Percentiles rank a stretch among this genome's conserved stretches.
phyloP scores from a whole-genome alignment of 2,113 vertebrate species.

The Paratilapia polleni region DNA sequence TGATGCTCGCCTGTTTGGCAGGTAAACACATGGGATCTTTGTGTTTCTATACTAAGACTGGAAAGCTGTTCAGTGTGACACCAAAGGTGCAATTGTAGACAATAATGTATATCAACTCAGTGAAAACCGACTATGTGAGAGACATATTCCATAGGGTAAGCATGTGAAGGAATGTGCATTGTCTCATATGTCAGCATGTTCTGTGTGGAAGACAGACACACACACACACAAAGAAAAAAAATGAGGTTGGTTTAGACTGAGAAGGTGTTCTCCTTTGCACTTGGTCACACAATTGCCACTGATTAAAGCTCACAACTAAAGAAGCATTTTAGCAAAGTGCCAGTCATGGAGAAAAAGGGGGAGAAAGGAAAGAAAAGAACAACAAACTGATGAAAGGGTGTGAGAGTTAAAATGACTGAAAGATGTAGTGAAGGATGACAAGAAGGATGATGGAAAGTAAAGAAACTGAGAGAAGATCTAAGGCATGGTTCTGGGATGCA shows the following conservation, averaged over 20 bases:
- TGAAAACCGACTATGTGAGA: neutral
- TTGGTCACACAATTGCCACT: slow-evolving; percentile 9
- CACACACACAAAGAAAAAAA: neutral
- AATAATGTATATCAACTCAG: neutral
- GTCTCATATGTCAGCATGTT: neutral
- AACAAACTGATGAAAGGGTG: slow-evolving; percentile 3
- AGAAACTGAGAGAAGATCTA: neutral
- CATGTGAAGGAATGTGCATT: neutral
- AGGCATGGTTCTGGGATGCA: neutral
- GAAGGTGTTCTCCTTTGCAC: neutral
- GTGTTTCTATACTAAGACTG: slow-evolving; percentile 19
- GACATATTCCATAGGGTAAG: neutral
- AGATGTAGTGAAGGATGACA: neutral
- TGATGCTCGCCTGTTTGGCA: slow-evolving; percentile 10
- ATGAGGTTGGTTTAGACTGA: too few species aligned
- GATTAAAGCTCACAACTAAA: slow-evolving; percentile 13
- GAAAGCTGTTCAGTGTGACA: slow-evolving; percentile 14
- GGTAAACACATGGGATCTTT: slow-evolving; percentile 6
- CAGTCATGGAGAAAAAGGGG: neutral
- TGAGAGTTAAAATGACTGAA: neutral
- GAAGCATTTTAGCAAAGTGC: neutral
- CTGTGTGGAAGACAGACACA: neutral
- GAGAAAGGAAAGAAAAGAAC: neutral
- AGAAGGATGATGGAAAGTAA: neutral
- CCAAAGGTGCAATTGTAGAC: neutral